Conservation (phyloP, 37 sponge, comb jelly and placozoan genomes). For the Spongilla lacustris region DNA sequence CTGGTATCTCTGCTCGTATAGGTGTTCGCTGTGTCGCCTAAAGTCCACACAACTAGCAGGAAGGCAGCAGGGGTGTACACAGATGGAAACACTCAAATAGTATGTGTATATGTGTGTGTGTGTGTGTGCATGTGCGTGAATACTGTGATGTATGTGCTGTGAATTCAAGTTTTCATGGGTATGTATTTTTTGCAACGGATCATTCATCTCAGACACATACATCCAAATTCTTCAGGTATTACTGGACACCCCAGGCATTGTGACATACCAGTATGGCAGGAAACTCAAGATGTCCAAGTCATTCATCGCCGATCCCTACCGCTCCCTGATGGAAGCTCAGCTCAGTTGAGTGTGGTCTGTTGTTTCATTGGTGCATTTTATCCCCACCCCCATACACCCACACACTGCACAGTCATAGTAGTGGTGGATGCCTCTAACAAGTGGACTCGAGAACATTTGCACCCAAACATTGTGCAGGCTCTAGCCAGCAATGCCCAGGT, state of each 20-base stretch:
- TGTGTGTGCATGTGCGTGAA: background rate
- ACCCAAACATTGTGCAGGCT: constrained; percentile 24
- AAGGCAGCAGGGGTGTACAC: constrained; percentile 63
- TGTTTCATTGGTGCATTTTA: background rate
- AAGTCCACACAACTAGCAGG: constrained; percentile 69
- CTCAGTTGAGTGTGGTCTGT: constrained; percentile 47
- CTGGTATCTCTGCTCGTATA: constrained; percentile 14
- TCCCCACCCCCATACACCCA: background rate
- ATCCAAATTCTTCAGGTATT: constrained; percentile 40
- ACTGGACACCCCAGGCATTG: constrained; percentile 79
- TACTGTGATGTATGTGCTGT: background rate
- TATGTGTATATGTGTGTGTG: constrained; percentile 13
- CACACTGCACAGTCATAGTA: constrained; percentile 68
- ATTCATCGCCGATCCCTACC: constrained; percentile 59
- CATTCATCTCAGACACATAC: background rate
- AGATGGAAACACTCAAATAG: constrained; percentile 58
- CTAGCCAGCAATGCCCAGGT: constrained; percentile 18
- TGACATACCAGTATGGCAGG: constrained; percentile 56
- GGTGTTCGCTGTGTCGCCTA: constrained; percentile 81
- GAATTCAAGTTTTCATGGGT: background rate
- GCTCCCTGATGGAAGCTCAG: constrained; percentile 73
- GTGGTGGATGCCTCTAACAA: constrained; percentile 80
- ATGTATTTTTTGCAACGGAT: too few relatives aligned
- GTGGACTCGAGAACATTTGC: constrained; percentile 30
- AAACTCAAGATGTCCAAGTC: constrained; percentile 62